These are phyloP conservation scores for Heliconius hewitsoni DNA, from an alignment of 1,140 invertebrate genomes.

Conservation along the genomic window DNA sequence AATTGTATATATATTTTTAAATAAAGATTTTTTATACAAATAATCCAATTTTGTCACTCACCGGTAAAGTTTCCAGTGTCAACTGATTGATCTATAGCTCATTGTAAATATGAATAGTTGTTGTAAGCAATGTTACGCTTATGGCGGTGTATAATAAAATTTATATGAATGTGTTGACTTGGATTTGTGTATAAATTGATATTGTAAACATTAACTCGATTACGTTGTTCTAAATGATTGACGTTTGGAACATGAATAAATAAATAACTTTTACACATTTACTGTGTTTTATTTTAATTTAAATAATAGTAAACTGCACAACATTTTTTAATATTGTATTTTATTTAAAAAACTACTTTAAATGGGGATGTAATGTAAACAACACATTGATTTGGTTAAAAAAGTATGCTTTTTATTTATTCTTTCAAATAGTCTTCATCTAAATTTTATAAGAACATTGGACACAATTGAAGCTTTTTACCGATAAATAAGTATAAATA, in stretches of 20 bases:
- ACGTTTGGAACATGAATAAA: constrained; percentile 77
- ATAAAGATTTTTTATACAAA: constrained; percentile 74
- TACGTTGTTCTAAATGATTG: constrained; percentile 75
- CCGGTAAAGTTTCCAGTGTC: constrained; percentile 70
- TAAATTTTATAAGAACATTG: constrained; percentile 82
- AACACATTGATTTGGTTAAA: constrained; percentile 76
- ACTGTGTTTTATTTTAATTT: constrained; percentile 36
- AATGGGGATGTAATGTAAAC: constrained; percentile 48
- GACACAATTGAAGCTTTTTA: constrained; percentile 82
- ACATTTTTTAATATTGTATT: too few species aligned
- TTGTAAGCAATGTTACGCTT: constrained; percentile 75
- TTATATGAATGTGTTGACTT: constrained; percentile 77
- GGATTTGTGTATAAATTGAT: constrained; percentile 77
- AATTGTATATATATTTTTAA: constrained; percentile 74
- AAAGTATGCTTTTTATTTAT: constrained; percentile 81
- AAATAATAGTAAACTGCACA: not conserved
- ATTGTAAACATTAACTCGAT: constrained; percentile 76
- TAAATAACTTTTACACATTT: constrained; percentile 77
- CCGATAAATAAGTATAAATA: constrained; percentile 82
- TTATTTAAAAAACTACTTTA: too few species aligned
- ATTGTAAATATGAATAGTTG: constrained; percentile 71
- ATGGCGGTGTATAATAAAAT: constrained; percentile 75
- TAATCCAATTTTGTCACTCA: constrained; percentile 64
- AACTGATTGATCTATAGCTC: constrained; percentile 57
- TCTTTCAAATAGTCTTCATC: constrained; percentile 81